Conservation (phyloP, 2,113 vertebrate genomes). For the Martes martes region DNA sequence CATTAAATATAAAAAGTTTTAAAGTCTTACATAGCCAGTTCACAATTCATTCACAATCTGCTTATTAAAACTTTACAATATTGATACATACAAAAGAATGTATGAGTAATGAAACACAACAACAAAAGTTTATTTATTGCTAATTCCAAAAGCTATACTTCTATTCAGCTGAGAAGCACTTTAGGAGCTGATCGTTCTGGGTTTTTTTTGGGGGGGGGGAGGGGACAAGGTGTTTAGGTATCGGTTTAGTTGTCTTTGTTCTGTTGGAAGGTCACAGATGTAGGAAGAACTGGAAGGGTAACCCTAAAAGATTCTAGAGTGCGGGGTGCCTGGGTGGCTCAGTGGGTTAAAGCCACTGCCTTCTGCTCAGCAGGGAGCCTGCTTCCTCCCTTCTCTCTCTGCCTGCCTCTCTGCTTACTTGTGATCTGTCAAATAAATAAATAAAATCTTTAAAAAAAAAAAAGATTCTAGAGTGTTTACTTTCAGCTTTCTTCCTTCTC, state of each 20-base stretch:
- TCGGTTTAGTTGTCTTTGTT: not conserved
- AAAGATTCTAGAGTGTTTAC: not conserved
- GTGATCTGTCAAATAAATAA: too few species aligned
- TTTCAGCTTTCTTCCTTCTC: not conserved
- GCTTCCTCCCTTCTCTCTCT: too few species aligned
- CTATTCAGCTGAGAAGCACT: not conserved
- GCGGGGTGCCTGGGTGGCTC: too few species aligned
- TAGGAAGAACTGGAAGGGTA: not conserved
- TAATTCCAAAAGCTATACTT: not conserved
- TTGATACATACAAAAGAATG: not conserved
- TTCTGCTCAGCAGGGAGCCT: too few species aligned
- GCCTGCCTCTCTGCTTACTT: too few species aligned
- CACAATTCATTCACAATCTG: not conserved
- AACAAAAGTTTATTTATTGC: not conserved
- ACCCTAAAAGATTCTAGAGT: not conserved
- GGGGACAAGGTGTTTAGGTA: not conserved
- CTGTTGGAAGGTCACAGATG: not conserved
- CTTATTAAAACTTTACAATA: not conserved
- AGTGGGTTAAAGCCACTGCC: too few species aligned
- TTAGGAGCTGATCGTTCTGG: not conserved
- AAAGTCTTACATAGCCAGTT: not conserved
- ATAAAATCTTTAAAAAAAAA: too few species aligned
- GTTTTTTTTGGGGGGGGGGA: not conserved
- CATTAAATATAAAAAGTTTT: not conserved
- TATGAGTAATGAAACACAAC: not conserved